These are phyloP conservation scores for Haemorhous mexicanus DNA, from an alignment of 2,113 vertebrate species.

Conservation along the genomic window DNA sequence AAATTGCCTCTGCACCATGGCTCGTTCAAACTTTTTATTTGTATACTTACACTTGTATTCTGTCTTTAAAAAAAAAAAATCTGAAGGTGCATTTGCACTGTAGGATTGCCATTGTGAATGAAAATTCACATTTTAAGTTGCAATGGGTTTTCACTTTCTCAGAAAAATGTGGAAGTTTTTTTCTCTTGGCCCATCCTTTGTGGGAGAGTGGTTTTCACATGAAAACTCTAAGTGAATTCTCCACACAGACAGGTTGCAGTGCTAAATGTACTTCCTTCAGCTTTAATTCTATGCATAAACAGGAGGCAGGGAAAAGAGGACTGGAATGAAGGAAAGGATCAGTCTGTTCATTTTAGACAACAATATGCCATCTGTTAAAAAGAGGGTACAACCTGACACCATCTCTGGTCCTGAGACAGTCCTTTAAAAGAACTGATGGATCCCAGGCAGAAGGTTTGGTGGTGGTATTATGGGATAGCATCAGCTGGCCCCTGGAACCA, in stretches of 20 bases:
- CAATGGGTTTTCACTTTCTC: not conserved
- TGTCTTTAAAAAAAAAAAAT: not conserved
- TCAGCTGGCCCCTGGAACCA: not conserved
- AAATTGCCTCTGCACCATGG: not conserved
- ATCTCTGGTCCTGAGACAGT: not conserved
- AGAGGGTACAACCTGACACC: not conserved
- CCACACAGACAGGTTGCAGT: not conserved
- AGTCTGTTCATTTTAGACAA: not conserved
- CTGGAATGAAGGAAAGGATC: not conserved
- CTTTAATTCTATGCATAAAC: not conserved
- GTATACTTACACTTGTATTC: not conserved
- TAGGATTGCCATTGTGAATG: not conserved
- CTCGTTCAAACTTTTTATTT: not conserved
- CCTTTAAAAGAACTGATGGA: not conserved
- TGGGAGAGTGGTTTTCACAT: not conserved
- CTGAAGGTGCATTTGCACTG: not conserved
- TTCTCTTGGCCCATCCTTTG: not conserved
- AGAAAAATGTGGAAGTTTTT: not conserved
- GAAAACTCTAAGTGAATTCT: not conserved
- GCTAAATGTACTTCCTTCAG: not conserved
- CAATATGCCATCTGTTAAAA: constrained; percentile 10
- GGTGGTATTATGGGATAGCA: not conserved
- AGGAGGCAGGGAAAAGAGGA: not conserved
- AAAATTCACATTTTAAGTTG: not conserved
- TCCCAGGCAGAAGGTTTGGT: not conserved